phyloP scores from a whole-genome alignment of 2,113 vertebrate genomes.

The Podocnemis expansa region DNA sequence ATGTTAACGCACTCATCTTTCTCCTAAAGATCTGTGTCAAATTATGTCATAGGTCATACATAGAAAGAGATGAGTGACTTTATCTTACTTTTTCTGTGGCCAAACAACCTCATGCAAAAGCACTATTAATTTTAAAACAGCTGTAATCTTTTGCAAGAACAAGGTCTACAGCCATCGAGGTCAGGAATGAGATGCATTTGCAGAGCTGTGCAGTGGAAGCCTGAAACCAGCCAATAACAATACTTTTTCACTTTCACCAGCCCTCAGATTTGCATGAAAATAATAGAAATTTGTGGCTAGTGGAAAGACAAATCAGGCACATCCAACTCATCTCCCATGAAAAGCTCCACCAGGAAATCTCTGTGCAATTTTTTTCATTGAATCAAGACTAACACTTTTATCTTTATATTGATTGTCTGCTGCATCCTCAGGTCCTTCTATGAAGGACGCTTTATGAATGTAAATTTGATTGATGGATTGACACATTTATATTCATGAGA shows the following conservation, averaged over 20 bases:
- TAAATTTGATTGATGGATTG: slow-evolving; percentile 63
- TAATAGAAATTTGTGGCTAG: background rate
- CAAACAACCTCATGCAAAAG: background rate
- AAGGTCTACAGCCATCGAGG: accelerated
- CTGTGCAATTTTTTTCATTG: slow-evolving; percentile 17
- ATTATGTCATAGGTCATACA: background rate
- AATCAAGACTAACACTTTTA: slow-evolving; percentile 31
- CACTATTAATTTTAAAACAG: background rate
- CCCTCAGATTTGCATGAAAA: slow-evolving; percentile 12
- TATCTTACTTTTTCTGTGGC: background rate
- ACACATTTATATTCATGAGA: slow-evolving; percentile 69
- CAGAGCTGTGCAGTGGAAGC: background rate
- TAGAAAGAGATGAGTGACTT: background rate
- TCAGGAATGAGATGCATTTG: background rate
- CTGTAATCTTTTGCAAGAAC: background rate
- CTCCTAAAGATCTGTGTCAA: accelerated
- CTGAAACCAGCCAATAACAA: background rate
- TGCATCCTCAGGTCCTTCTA: slow-evolving; percentile 54
- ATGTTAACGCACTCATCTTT: background rate
- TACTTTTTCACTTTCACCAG: background rate
- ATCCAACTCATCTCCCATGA: accelerated
- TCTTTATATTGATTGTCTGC: slow-evolving; percentile 51
- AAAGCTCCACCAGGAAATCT: background rate
- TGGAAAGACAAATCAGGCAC: slow-evolving; percentile 8
- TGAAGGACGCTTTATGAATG: slow-evolving; percentile 58